phyloP scores from a whole-genome alignment of 2,113 vertebrate genomes.

The Centropristis striata region DNA sequence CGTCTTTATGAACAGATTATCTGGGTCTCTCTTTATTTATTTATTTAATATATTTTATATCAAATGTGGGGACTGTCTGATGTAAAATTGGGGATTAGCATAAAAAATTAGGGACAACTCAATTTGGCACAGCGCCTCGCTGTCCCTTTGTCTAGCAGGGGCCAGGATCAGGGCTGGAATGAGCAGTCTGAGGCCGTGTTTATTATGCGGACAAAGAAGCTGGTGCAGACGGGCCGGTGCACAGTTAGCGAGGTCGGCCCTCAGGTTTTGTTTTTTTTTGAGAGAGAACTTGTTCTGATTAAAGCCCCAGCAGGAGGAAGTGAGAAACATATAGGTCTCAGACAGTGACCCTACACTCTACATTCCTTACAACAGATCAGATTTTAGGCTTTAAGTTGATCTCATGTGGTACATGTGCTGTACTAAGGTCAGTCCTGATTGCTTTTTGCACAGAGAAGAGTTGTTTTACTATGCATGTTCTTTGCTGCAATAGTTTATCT shows the following conservation, averaged over 20 bases:
- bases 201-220: constrained; percentile 42
- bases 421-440: constrained; percentile 38
- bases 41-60: constrained; percentile 79
- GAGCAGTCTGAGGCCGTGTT: constrained; percentile 41
- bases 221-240: constrained; percentile 21
- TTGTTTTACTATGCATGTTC: background rate
- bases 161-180: constrained; percentile 32
- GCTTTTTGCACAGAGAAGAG: constrained; percentile 12
- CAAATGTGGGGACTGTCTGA: constrained; percentile 68
- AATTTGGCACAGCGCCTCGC: constrained; percentile 65
- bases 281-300: constrained; percentile 59
- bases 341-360: constrained; percentile 44
- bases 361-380: constrained; percentile 45
- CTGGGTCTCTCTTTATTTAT: constrained; percentile 61
- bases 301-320: constrained; percentile 67
- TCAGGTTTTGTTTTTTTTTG: constrained; percentile 15
- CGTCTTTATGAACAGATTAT: constrained; percentile 80
- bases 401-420: constrained; percentile 37
- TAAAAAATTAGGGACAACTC: constrained; percentile 75
- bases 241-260: constrained; percentile 5
- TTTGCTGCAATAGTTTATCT: background rate
- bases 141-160: constrained; percentile 64
- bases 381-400: constrained; percentile 65
- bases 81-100: constrained; percentile 79
- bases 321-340: constrained; percentile 54